A percentile compares a stretch with the other conserved stretches of the same genome.
Evolutionary conservation across 2,797 vertebrate species (phyloP).

Genomic region (Spheniscus humboldti): DNA sequence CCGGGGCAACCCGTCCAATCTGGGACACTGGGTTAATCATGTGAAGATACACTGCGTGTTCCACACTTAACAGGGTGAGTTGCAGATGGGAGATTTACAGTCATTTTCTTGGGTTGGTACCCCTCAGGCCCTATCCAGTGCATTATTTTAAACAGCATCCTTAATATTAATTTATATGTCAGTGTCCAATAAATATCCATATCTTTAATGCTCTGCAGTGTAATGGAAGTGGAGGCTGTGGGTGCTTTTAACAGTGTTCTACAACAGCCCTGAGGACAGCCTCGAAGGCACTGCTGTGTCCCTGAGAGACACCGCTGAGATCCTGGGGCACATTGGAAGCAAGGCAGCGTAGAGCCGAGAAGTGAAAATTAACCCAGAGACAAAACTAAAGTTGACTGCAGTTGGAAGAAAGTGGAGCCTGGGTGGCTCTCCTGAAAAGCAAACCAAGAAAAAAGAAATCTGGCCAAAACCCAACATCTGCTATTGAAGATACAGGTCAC

Average conservation of each 20-base stretch:
- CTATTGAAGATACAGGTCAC: neutral
- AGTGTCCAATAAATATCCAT: neutral
- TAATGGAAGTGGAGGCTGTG: neutral
- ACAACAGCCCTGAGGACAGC: neutral
- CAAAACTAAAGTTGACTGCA: neutral
- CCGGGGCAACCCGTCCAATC: fast-evolving
- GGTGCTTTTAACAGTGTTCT: neutral
- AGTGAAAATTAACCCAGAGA: neutral
- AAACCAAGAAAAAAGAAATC: neutral
- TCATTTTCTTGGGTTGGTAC: neutral
- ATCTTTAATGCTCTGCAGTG: neutral
- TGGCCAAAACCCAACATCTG: neutral
- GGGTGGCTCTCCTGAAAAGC: neutral
- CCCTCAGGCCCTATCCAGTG: neutral
- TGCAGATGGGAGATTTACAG: neutral
- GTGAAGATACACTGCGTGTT: neutral
- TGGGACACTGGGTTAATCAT: neutral
- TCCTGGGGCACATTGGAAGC: neutral
- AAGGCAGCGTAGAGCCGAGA: neutral
- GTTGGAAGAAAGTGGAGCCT: neutral
- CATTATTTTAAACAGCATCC: neutral
- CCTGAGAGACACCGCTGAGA: neutral
- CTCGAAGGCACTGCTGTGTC: fast-evolving
- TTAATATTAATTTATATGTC: neutral
- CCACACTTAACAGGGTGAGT: neutral